phyloP scores from a whole-genome alignment of 2,113 vertebrate genomes.

The Emydocephalus ijimae region DNA sequence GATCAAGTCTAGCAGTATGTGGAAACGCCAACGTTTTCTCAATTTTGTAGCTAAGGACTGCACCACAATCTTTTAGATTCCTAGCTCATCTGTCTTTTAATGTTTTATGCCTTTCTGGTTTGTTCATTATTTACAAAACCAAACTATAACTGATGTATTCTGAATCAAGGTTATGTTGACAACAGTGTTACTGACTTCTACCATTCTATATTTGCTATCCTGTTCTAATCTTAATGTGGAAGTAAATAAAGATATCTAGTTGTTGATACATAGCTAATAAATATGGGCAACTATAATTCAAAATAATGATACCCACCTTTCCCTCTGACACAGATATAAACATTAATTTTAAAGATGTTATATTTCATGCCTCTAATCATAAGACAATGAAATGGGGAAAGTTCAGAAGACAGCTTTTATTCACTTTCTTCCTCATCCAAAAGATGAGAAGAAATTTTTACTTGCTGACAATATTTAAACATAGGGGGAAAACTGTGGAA shows the following conservation, averaged over 20 bases:
- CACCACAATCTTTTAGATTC: background rate
- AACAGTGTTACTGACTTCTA: background rate
- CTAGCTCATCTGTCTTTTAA: background rate
- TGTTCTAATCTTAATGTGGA: background rate
- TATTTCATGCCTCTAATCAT: background rate
- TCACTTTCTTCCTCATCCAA: background rate
- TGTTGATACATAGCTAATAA: background rate
- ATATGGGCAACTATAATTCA: background rate
- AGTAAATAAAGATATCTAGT: background rate
- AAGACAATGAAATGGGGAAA: background rate
- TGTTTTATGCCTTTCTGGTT: background rate
- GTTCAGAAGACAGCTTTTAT: background rate
- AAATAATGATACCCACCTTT: background rate
- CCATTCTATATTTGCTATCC: background rate
- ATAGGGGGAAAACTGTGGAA: background rate
- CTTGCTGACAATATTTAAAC: background rate
- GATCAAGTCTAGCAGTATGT: background rate
- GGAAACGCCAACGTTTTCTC: background rate
- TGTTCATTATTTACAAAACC: background rate
- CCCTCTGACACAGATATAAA: background rate
- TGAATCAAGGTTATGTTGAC: background rate
- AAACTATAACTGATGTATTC: background rate
- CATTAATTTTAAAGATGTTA: background rate
- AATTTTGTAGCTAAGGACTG: background rate
- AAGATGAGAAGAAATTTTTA: background rate